Conservation (phyloP, 2,797 vertebrate species). For the Natrix natrix region DNA sequence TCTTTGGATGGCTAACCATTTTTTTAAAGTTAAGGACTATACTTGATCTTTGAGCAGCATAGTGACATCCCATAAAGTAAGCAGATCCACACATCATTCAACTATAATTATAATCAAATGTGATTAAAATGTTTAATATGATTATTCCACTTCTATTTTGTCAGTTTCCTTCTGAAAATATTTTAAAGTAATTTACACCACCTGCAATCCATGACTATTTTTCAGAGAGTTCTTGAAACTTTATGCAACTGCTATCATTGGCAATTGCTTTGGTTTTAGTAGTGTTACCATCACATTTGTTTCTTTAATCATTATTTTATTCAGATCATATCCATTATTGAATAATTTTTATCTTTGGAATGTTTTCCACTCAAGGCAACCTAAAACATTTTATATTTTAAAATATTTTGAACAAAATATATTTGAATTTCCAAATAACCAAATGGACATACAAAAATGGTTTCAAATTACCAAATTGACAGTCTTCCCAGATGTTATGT, state of each 20-base stretch:
- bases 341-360: not conserved
- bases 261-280: not conserved
- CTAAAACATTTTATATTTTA: not conserved
- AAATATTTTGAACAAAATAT: not conserved
- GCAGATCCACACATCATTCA: not conserved
- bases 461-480: not conserved
- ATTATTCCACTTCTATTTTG: not conserved
- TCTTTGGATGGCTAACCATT: not conserved
- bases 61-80: not conserved
- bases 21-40: not conserved
- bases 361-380: not conserved
- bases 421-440: not conserved
- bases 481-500: not conserved
- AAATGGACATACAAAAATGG: not conserved
- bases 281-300: not conserved
- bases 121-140: not conserved
- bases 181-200: not conserved
- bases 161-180: not conserved
- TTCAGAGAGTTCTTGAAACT: not conserved
- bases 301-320: not conserved
- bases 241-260: not conserved
- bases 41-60: not conserved
- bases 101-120: not conserved
- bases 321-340: not conserved
- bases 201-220: not conserved